Conservation (phyloP, 2,888 invertebrate genomes). For the Phanerotoma sp. region DNA sequence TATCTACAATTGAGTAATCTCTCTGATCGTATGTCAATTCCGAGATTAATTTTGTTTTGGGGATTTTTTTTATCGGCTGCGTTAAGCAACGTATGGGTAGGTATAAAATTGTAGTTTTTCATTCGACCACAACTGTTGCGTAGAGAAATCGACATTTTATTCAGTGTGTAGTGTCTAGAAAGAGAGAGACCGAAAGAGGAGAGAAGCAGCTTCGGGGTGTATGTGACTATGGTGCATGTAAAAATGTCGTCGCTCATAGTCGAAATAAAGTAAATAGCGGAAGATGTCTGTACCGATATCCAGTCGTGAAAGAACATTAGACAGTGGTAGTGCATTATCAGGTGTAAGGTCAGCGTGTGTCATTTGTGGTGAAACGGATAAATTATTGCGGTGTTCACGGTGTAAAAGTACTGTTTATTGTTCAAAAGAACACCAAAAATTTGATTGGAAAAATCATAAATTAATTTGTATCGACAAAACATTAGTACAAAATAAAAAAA, state of each 20-base stretch:
- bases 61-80: too few relatives aligned
- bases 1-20: too few relatives aligned
- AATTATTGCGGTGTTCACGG: conserved; percentile 71
- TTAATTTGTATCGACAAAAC: conserved; percentile 42
- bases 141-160: too few relatives aligned
- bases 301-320: conserved; percentile 45
- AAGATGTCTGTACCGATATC: conserved; percentile 44
- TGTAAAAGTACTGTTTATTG: conserved; percentile 78
- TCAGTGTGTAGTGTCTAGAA: too few relatives aligned
- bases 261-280: conserved; percentile 21
- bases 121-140: too few relatives aligned
- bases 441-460: conserved; percentile 79
- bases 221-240: conserved; percentile 35
- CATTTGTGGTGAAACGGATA: conserved; percentile 64
- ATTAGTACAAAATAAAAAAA: neutral
- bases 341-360: conserved; percentile 55
- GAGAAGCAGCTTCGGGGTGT: conserved; percentile 31
- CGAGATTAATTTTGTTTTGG: too few relatives aligned
- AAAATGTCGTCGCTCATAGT: conserved; percentile 36
- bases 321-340: conserved; percentile 31
- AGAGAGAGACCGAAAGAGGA: too few relatives aligned
- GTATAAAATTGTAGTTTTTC: too few relatives aligned
- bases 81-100: too few relatives aligned
- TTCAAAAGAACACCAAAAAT: conserved; percentile 75
- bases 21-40: too few relatives aligned